A percentile compares a stretch with the other conserved stretches of the same genome.
These are phyloP conservation scores for Drosophila mayri DNA, from an alignment of 1,140 invertebrate genomes.

Conservation along the genomic window DNA sequence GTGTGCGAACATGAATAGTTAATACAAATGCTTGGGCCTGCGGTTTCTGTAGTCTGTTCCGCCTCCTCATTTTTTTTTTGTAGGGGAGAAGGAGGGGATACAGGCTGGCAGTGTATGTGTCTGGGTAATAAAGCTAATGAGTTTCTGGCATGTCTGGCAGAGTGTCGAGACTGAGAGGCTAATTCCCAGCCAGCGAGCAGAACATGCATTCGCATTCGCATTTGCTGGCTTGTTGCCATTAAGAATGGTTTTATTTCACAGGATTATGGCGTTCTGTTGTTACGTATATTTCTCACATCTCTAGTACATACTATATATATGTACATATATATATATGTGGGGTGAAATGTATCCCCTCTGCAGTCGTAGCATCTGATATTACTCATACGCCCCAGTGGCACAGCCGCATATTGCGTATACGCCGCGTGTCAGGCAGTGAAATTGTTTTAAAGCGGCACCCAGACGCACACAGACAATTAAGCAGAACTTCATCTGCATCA, in stretches of 20 bases:
- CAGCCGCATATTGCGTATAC: constrained; percentile 16
- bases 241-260: constrained; percentile 56
- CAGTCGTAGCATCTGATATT: constrained; percentile 8
- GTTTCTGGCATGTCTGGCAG: constrained; percentile 63
- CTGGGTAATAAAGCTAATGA: constrained; percentile 73
- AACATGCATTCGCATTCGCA: constrained; percentile 49
- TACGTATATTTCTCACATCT: constrained; percentile 13
- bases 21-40: constrained; percentile 58
- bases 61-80: constrained; percentile 9
- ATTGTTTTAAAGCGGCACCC: constrained; percentile 60
- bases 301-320: background rate
- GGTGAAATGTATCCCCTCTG: background rate
- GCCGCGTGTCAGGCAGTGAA: constrained; percentile 12
- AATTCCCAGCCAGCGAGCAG: constrained; percentile 36
- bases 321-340: background rate
- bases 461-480: constrained; percentile 51
- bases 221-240: constrained; percentile 54
- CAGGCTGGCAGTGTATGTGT: constrained; percentile 6
- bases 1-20: constrained; percentile 71
- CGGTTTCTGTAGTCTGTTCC: constrained; percentile 6
- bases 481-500: constrained; percentile 45
- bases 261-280: constrained; percentile 57
- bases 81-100: background rate
- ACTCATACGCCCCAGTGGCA: constrained; percentile 29
- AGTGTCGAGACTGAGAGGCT: constrained; percentile 47